Base-by-base conservation (phyloP, 2,888 invertebrate genomes). In the Agrotis exclamationis region DNA sequence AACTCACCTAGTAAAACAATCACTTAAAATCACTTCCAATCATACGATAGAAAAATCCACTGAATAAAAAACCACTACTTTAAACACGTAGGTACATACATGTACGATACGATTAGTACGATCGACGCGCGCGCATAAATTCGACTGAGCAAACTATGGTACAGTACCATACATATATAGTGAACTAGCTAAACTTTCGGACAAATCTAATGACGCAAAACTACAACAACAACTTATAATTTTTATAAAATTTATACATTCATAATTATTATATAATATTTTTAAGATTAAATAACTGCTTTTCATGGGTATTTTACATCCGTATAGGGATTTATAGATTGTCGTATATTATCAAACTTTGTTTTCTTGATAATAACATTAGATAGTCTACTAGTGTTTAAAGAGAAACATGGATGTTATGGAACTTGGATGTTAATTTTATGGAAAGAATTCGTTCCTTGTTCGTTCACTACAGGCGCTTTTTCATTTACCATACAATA, bases 111-210 rank as follows among this genome's bases (percentile, higher is more conserved):
- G 73, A 62, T 58, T 76, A 65, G 79, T 76, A 72, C 67, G 67
- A 33, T 5, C 54, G 24, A 58, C 68, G 79, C 81, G 60, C 74
- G 76, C 83, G 85, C 82, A 63, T 79, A 72, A 62, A 69, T 79
- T 75, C 56, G 24, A 83, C 85, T 83, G 83, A 76, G 56, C 63
- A 60, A 63, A 71, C 60, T 68, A 57, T 64, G 58, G 69, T 58
- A 58, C 44, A 20, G 48, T 63, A 64, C 63, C 70, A 79, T 74
- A 65, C 72, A 72, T 83, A 84, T 84, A 83, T 83, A 83, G 64
- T 68, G 58, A 63, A 67, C 60, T 76, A 67, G 70, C 16, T n/a
- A 82, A 76, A 56, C 66, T 82, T 84, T 79, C 54, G 66, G 74
- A 63, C 72, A 53, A 72, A 63, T 76, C 67, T 64, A 64, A 22